Conservation (phyloP, 1,140 invertebrate species). For the Cyphomyrmex costatus region DNA sequence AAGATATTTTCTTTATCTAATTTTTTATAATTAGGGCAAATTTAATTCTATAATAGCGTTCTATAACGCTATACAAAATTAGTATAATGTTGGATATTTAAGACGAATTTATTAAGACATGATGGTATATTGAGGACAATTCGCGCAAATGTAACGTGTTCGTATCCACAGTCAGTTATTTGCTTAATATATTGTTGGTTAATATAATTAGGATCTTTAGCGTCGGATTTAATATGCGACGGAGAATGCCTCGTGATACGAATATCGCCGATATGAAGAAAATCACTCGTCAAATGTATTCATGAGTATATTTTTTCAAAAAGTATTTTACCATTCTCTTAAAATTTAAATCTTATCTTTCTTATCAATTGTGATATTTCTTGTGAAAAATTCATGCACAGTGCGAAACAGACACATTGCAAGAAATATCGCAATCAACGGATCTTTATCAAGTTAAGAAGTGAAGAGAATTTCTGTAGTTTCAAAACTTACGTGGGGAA, state of each 20-base stretch:
- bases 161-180: slow-evolving; percentile 31
- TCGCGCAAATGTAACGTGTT: slow-evolving; percentile 19
- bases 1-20: too few relatives aligned
- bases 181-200: slow-evolving; percentile 35
- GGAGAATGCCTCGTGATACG: slow-evolving; percentile 8
- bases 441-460: background rate
- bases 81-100: too few relatives aligned
- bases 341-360: background rate
- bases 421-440: background rate
- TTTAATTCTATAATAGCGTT: too few relatives aligned
- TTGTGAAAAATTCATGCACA: background rate
- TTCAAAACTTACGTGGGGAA: too few relatives aligned
- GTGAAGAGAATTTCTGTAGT: background rate
- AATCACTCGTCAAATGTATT: background rate
- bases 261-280: background rate
- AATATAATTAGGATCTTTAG: slow-evolving; percentile 44
- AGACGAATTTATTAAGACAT: too few relatives aligned
- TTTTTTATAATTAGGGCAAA: too few relatives aligned
- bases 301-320: background rate
- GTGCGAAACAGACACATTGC: background rate
- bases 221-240: slow-evolving; percentile 15
- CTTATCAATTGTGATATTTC: background rate
- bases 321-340: background rate
- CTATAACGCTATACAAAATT: too few relatives aligned
- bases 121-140: background rate